A percentile compares a stretch with the other conserved stretches of the same genome.
These are phyloP conservation scores for Turdus rufiventris DNA, from an alignment of 2,113 vertebrate genomes.

Conservation along the genomic window DNA sequence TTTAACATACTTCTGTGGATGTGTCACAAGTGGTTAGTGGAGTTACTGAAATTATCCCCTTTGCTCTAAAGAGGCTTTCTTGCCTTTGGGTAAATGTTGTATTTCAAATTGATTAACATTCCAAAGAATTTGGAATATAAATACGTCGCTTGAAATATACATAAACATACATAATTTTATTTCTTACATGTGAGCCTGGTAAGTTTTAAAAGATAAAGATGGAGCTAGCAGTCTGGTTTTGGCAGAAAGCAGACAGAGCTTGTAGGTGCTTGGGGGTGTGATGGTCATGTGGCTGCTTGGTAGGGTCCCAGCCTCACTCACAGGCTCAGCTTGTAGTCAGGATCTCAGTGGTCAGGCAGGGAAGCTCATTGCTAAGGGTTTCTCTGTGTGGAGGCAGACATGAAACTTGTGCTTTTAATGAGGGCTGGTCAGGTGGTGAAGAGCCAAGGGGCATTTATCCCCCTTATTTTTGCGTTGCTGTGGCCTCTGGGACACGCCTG, in stretches of 20 bases:
- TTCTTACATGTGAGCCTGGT: neutral
- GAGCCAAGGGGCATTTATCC: neutral
- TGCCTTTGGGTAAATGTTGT: neutral
- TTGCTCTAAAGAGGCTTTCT: neutral
- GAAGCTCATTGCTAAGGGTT: neutral
- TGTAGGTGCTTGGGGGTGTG: neutral
- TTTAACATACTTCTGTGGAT: neutral
- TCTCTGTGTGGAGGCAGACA: neutral
- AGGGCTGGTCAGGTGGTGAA: neutral
- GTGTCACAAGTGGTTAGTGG: neutral
- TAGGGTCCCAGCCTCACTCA: neutral
- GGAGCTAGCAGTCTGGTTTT: neutral
- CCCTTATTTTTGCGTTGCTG: neutral
- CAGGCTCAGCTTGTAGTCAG: neutral
- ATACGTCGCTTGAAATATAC: neutral
- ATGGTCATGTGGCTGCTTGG: neutral
- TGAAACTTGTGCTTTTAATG: neutral
- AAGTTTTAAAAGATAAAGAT: neutral
- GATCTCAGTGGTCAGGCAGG: neutral
- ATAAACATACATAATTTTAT: accelerated
- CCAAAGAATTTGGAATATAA: neutral
- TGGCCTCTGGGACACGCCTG: neutral
- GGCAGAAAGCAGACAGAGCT: neutral
- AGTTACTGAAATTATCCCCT: neutral
- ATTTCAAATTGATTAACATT: neutral